Conservation (phyloP, 2,888 invertebrate species). For the Hermodice carunculata region DNA sequence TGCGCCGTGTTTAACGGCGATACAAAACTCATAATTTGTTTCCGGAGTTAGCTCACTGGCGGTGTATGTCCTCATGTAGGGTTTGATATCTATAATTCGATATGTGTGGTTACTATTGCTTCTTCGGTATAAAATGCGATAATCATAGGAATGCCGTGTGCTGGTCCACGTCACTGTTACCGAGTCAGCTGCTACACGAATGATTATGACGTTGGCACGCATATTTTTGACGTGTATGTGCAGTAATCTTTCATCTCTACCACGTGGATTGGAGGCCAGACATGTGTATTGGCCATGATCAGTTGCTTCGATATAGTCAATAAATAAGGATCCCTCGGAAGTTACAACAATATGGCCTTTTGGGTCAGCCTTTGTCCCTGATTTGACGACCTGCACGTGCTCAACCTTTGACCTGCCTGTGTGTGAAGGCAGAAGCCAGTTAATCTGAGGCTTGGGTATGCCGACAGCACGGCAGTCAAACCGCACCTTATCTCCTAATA, state of each 20-base stretch:
- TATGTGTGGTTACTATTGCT: conserved; percentile 10
- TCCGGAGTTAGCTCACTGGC: conserved; percentile 33
- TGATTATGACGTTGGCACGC: conserved; percentile 32
- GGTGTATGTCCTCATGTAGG: conserved; percentile 44
- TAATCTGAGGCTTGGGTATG: conserved; percentile 31
- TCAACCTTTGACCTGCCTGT: not conserved
- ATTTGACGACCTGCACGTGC: conserved; percentile 16
- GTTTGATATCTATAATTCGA: conserved; percentile 24
- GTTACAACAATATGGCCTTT: conserved; percentile 7
- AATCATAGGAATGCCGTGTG: conserved; percentile 29
- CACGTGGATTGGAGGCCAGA: conserved; percentile 28
- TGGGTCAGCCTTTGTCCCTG: conserved; percentile 10
- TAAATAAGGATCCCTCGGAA: conserved; percentile 22
- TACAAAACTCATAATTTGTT: conserved; percentile 40
- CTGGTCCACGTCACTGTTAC: conserved; percentile 41
- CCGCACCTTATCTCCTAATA: conserved; percentile 25
- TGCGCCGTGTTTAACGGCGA: conserved; percentile 27
- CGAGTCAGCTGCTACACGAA: conserved; percentile 31
- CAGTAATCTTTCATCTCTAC: conserved; percentile 17
- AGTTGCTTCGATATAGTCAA: conserved; percentile 27
- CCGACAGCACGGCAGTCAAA: conserved; percentile 37
- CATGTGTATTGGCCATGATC: conserved; percentile 39
- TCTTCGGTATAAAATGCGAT: conserved; percentile 33
- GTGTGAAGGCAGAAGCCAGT: conserved; percentile 32
- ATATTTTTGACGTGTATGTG: conserved; percentile 30